Base-by-base conservation (phyloP, 2,888 invertebrate genomes). In the Cabera pusaria region DNA sequence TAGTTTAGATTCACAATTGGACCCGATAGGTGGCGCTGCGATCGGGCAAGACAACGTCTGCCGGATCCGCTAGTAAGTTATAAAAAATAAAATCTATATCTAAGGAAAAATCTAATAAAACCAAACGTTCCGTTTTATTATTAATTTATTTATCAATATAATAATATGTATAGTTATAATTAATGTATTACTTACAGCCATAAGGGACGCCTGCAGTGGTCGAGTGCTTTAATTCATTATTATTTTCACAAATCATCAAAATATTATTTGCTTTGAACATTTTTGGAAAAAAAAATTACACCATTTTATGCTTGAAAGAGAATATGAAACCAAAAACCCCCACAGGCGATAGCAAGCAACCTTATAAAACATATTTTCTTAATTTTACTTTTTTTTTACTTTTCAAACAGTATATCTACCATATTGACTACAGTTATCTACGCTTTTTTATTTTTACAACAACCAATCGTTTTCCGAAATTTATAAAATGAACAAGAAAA, bases 71-170 rank as follows among this genome's bases (percentile, higher is more conserved):
- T n/a, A n/a, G n/a, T n/a, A n/a, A n/a, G n/a, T n/a, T n/a, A n/a
- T n/a, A n/a, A n/a, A n/a, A n/a, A n/a, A n/a, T n/a, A n/a, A n/a
- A n/a, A n/a, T n/a, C n/a, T n/a, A n/a, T 12, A 12, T 4, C 5
- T 2, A 7, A n/a, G 6, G 7, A 16, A 18, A 18, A 32, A 11
- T 6, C 25, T 23, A 33, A 41, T 59, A 61, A 74, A 71, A 65
- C 43, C 49, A 6, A 31, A 5, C 10, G 39, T 44, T 45, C 56
- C 80, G 82, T 83, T 87, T 86, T 86, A 81, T 85, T 80, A 86
- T 88, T 86, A 85, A 86, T 88, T 86, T 87, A 88, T 87, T 86
- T 85, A 88, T 83, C 81, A 86, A 87, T 88, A 88, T 87, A 86
- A 81, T 76, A 64, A 85, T 86, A 87, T 87, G 84, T 88, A 84